These are phyloP conservation scores for Scolopax bukidnonensis DNA, from an alignment of 2,797 vertebrate genomes.

Conservation along the genomic window DNA sequence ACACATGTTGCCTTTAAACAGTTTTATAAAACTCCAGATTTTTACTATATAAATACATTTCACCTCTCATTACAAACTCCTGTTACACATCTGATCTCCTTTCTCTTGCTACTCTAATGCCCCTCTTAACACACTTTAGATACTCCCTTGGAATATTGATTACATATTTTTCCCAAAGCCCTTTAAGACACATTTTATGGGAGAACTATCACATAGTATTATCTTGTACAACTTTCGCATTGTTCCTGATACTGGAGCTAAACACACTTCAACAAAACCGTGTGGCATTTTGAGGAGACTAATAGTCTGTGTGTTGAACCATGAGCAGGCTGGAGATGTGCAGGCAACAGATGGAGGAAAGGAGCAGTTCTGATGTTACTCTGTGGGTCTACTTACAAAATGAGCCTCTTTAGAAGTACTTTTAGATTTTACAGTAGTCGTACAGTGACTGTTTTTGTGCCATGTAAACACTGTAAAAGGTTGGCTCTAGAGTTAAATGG, in stretches of 20 bases:
- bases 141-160: neutral
- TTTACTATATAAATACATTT: neutral
- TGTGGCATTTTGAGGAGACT: neutral
- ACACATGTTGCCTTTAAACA: neutral
- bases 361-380: neutral
- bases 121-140: neutral
- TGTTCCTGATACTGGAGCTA: neutral
- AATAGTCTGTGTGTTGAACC: neutral
- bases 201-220: neutral
- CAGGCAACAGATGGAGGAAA: neutral
- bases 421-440: neutral
- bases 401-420: neutral
- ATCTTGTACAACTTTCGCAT: neutral
- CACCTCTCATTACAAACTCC: neutral
- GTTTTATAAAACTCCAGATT: neutral
- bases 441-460: neutral
- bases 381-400: rapidly evolving
- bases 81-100: neutral
- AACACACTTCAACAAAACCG: neutral
- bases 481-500: neutral
- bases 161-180: neutral
- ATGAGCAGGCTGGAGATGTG: neutral
- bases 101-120: neutral
- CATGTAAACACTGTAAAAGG: neutral
- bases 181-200: neutral